Percentiles rank a stretch among this genome's conserved stretches.
These are phyloP conservation scores for Psilopogon haemacephalus DNA, from an alignment of 2,113 vertebrate species.

Conservation along the genomic window DNA sequence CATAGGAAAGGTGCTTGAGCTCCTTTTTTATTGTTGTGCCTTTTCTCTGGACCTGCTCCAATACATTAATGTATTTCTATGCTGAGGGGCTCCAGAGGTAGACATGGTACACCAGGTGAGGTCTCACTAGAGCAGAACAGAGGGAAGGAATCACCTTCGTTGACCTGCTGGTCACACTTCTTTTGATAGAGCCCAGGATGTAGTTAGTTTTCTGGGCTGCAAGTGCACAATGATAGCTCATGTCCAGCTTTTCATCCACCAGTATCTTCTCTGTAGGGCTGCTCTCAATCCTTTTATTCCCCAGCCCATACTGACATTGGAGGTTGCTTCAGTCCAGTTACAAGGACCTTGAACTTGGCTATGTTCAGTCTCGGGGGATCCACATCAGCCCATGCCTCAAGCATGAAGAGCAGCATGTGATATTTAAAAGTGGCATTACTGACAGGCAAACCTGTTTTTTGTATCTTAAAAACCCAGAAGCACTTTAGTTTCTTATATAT, in stretches of 20 bases:
- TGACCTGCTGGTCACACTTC: fast-evolving
- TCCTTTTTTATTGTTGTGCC: not conserved
- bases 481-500: not conserved
- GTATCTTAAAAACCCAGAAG: not conserved
- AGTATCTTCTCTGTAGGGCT: not conserved
- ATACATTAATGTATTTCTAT: not conserved
- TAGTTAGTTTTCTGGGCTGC: not conserved
- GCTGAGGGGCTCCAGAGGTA: not conserved
- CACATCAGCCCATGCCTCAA: not conserved
- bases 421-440: not conserved
- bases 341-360: not conserved
- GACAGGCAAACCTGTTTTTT: not conserved
- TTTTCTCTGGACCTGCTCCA: not conserved
- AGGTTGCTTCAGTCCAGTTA: not conserved
- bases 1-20: not conserved
- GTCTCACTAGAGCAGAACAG: not conserved
- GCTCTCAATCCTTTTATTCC: not conserved
- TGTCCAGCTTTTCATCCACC: not conserved
- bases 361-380: not conserved
- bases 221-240: not conserved
- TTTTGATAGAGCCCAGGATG: not conserved
- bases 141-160: not conserved
- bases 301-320: not conserved
- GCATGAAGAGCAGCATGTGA: not conserved
- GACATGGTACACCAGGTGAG: not conserved